These are phyloP conservation scores for Oncopodura yosiiana DNA, from an alignment of 1,140 invertebrate genomes.

Conservation along the genomic window DNA sequence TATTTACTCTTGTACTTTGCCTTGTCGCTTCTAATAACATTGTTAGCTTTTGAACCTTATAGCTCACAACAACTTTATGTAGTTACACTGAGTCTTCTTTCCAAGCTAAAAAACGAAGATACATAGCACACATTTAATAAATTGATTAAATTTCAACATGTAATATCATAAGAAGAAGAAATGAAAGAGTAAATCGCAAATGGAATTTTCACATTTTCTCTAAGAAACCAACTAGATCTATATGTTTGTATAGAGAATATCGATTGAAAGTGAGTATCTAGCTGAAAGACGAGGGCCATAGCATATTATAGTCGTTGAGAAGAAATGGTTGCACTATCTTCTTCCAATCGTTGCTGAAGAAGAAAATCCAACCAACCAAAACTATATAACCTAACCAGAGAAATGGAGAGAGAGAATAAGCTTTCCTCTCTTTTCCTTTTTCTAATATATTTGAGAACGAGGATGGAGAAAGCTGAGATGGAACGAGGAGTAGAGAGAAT, in stretches of 20 bases:
- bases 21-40: too few species aligned
- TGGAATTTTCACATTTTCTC: slow-evolving; percentile 27
- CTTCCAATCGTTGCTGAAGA: neutral
- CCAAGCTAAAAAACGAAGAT: too few species aligned
- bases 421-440: too few species aligned
- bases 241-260: slow-evolving; percentile 29
- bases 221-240: too few species aligned
- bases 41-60: too few species aligned
- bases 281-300: neutral
- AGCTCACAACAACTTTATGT: too few species aligned
- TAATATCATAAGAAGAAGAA: slow-evolving; percentile 3
- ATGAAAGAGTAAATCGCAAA: slow-evolving; percentile 22
- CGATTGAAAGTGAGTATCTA: slow-evolving; percentile 5
- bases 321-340: slow-evolving; percentile 13
- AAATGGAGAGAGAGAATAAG: too few species aligned
- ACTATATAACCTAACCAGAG: slow-evolving; percentile 3
- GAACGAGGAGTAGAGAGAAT: neutral
- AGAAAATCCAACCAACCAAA: neutral
- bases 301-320: slow-evolving; percentile 10
- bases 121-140: too few species aligned
- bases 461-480: neutral
- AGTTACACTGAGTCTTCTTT: too few species aligned
- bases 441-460: too few species aligned
- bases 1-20: too few species aligned
- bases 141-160: too few species aligned